These are phyloP conservation scores for Girardia tigrina DNA, from an alignment of 2,888 invertebrate genomes.

Conservation along the genomic window DNA sequence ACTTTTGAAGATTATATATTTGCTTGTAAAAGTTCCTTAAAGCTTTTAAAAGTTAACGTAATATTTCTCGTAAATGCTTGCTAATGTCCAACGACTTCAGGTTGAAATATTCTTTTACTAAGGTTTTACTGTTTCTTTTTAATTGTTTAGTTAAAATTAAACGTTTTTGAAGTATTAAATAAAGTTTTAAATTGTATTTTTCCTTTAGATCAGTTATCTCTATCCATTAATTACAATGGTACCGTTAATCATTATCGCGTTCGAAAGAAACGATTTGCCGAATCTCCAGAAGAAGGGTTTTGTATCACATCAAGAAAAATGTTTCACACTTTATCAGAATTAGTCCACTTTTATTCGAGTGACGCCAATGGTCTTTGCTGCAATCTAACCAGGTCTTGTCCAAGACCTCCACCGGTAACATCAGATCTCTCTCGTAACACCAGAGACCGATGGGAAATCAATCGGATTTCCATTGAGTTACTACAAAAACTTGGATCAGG, in stretches of 20 bases:
- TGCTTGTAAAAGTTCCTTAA: too few relatives aligned
- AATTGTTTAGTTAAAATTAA: too few relatives aligned
- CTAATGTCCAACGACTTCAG: too few relatives aligned
- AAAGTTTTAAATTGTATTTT: background rate
- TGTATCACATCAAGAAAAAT: slow-evolving; percentile 21
- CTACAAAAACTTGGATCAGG: slow-evolving; percentile 77
- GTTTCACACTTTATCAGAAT: background rate
- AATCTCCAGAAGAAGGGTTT: slow-evolving; percentile 57
- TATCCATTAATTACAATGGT: slow-evolving; percentile 38
- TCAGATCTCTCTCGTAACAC: slow-evolving; percentile 87
- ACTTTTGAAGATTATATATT: too few relatives aligned
- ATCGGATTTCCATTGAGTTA: slow-evolving; percentile 70
- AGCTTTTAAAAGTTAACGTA: too few relatives aligned
- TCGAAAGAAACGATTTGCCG: slow-evolving; percentile 67
- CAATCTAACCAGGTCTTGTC: slow-evolving; percentile 76
- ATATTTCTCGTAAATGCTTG: too few relatives aligned
- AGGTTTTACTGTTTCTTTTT: too few relatives aligned
- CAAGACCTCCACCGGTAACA: slow-evolving; percentile 84
- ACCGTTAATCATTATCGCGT: slow-evolving; percentile 98
- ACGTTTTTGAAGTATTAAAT: too few relatives aligned
- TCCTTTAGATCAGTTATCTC: background rate
- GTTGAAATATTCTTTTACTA: too few relatives aligned
- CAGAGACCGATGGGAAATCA: slow-evolving; percentile 89
- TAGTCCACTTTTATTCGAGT: slow-evolving; percentile 39
- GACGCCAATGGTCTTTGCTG: slow-evolving; percentile 84